Evolutionary conservation across 2,888 invertebrate species (phyloP), one percentile per base, ranked within the genome.

Genomic region (Beris chalybata): DNA sequence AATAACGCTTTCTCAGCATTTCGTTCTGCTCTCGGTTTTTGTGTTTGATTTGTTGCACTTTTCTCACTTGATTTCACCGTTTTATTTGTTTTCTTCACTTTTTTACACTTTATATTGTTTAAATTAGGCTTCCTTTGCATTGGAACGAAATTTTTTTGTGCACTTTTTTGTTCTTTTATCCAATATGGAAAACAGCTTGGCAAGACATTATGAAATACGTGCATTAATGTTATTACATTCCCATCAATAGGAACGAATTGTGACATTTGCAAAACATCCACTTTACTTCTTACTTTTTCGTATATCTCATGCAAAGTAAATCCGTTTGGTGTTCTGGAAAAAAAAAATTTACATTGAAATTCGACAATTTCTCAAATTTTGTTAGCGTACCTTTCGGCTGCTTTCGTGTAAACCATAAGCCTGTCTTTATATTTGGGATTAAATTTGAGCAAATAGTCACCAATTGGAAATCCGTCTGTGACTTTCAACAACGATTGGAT

Each of bases 101-200:
- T 22, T 22, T 22, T 22, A 22, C 22, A 22, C 22, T 22, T 22
- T 2, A 22, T 22, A 22, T 22, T 22, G 22, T 3, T 22, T 22
- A 22, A 22, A 22, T 22, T 22, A 22, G 22, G 22, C 22, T 22
- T 22, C 22, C 3, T 22, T 22, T 22, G 22, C 22, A 22, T 22
- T 22, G 22, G 1, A 22, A 22, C 22, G 22, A 22, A 22, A 22
- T 22, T 22, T 22, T 22, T 22, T 22, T 22, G 22, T 22, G 22
- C 22, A 22, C 38, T 9, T 38, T 9, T 38, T 5, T 9, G 38
- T 38, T 38, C 38, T 22, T 22, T 7, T 31, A n/a, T 4, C 66
- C 66, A 68, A 52, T 57, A 48, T 53, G 68, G 68, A 64, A 68
- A 68, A 54, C 68, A 68, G 12, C 57, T 22, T 22, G 68, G 68